These are phyloP conservation scores for Pammene fasciana DNA, from an alignment of 2,888 invertebrate genomes.

Conservation along the genomic window DNA sequence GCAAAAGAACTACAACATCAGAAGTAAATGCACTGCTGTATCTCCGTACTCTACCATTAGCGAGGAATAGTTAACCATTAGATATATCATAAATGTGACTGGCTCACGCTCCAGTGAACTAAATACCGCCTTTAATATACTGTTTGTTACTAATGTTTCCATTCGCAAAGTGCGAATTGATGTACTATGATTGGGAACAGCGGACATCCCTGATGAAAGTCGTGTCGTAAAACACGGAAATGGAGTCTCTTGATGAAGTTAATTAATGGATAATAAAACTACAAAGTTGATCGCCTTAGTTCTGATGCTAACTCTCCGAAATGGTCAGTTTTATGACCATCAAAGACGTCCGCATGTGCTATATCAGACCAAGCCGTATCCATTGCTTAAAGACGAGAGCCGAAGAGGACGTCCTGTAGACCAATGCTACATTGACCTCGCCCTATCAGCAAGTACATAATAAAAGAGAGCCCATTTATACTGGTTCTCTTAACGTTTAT, in stretches of 20 bases:
- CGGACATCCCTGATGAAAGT: constrained; percentile 23
- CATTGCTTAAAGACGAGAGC: neutral
- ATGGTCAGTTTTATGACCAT: constrained; percentile 37
- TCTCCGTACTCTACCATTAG: constrained; percentile 39
- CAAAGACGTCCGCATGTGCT: constrained; percentile 32
- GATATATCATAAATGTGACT: constrained; percentile 41
- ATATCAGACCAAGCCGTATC: neutral
- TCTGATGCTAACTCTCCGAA: constrained; percentile 15
- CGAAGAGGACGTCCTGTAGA: neutral
- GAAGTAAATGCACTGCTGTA: constrained; percentile 15
- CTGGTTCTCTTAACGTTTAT: neutral
- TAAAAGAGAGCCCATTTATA: neutral
- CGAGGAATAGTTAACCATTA: constrained; percentile 40
- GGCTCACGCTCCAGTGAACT: constrained; percentile 38
- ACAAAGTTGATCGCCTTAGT: constrained; percentile 22
- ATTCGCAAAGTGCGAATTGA: constrained; percentile 16
- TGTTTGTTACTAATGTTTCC: constrained; percentile 15
- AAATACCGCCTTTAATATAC: constrained; percentile 32
- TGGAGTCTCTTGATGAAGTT: constrained; percentile 15
- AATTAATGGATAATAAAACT: constrained; percentile 38
- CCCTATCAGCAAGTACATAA: neutral
- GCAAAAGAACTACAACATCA: neutral
- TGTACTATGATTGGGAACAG: constrained; percentile 15
- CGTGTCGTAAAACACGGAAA: constrained; percentile 15
- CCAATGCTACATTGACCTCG: neutral